These are phyloP conservation scores for Himalopsyche japonica DNA, from an alignment of 2,888 invertebrate genomes.

Conservation along the genomic window DNA sequence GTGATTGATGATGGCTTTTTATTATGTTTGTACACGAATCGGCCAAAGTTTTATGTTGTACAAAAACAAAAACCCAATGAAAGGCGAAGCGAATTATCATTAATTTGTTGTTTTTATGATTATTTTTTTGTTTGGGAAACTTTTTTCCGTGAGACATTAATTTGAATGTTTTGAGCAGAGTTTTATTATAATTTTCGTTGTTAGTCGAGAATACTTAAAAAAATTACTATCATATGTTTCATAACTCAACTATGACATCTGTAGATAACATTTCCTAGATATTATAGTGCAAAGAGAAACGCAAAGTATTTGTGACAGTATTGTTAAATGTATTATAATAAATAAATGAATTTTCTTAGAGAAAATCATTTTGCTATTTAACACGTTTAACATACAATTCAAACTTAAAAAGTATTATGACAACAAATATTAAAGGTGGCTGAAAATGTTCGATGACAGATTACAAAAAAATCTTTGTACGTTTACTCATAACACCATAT, in stretches of 20 bases:
- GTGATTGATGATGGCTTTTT: background rate
- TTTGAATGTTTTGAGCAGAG: background rate
- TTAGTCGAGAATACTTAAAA: background rate
- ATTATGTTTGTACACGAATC: background rate
- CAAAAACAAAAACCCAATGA: background rate
- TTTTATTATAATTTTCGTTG: background rate
- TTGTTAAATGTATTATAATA: too few species aligned
- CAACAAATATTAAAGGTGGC: too few species aligned
- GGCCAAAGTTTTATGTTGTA: background rate
- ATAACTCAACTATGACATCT: background rate
- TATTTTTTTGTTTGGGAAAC: background rate
- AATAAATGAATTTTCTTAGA: too few species aligned
- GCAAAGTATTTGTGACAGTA: too few species aligned
- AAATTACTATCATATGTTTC: background rate
- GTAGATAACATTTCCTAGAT: background rate
- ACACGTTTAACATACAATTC: too few species aligned
- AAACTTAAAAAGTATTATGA: too few species aligned
- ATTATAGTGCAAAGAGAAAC: too few species aligned
- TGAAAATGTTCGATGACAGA: too few species aligned
- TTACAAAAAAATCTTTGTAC: too few species aligned
- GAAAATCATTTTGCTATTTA: too few species aligned
- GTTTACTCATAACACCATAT: too few species aligned
- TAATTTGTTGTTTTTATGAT: background rate
- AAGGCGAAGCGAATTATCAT: background rate
- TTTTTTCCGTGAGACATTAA: background rate